Base-by-base conservation (phyloP, 2,113 vertebrate species). In the Xenopus laevis region DNA sequence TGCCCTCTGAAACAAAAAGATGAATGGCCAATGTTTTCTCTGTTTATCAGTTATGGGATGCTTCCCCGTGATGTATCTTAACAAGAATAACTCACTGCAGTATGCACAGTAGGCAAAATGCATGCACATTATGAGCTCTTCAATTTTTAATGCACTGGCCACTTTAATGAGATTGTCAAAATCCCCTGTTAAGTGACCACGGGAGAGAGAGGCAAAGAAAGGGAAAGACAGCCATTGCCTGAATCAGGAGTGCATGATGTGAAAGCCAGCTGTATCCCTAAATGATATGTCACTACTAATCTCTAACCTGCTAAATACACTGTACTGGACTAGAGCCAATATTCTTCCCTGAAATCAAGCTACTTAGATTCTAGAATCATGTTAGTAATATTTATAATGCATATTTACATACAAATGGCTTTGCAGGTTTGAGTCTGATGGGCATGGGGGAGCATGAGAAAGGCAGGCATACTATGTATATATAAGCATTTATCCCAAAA, bases 121-220 rank as follows among this genome's bases (percentile, higher is more conserved):
- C 53, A n/a, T 55, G 53, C 17, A 55, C 53, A 16, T 55, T n/a
- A 16, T 55, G 53, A 55, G 53, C 53, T 16, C 53, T 55, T 55
- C 8, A 13, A 55, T 55, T 50, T 55, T 55, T 55, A 55, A 55
- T 55, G 53, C 53, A 55, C 15, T n/a, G 17, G 53, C 53, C 17
- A 55, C 53, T 55, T 55, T 55, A 55, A 55, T 55, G 15, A 55
- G 53, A 55, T 17, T 55, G 53, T 55, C 53, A n/a, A 55, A 55
- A 16, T 55, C 17, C 15, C 17, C 15, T 7, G 4, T 55, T n/a
- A 55, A n/a, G 17, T 55, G 53, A 55, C 53, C 53, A 55, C 53
- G 4, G 53, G 17, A 55, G 53, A n/a, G 53, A 55, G 13, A 12
- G 15, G 47, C 15, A 50, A 40, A 40, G 33, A 6, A 40, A 40